Evolutionary conservation across 1,140 invertebrate species (phyloP).

Genomic region (Ceratina japonica): DNA sequence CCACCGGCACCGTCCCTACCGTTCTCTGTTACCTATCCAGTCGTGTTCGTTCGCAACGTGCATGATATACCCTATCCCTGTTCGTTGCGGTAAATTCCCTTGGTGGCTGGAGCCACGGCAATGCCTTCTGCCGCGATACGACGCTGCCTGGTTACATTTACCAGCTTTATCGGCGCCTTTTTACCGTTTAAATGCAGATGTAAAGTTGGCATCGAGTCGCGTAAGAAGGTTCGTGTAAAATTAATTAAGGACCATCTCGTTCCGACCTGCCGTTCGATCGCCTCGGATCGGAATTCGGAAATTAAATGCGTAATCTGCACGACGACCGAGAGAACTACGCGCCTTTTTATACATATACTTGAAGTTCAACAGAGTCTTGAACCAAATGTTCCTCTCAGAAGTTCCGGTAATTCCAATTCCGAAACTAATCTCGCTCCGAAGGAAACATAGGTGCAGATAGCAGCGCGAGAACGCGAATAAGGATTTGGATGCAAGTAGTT

Average conservation of each 20-base stretch:
- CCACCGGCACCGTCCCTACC: neutral
- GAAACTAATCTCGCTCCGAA: constrained; percentile 20
- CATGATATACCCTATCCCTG: constrained; percentile 47
- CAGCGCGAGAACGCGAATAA: constrained; percentile 22
- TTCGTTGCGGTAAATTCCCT: constrained; percentile 62
- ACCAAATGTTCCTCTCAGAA: neutral
- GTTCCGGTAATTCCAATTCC: constrained; percentile 20
- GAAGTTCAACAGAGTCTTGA: neutral
- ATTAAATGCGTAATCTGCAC: too few species aligned
- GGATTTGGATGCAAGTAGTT: neutral
- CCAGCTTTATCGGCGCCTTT: constrained; percentile 5
- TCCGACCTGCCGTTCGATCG: too few species aligned
- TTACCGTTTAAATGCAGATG: neutral
- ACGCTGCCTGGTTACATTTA: constrained; percentile 12
- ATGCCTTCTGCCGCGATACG: constrained; percentile 52
- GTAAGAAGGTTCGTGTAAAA: too few species aligned
- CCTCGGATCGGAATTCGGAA: too few species aligned
- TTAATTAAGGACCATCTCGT: too few species aligned
- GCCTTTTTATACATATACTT: neutral
- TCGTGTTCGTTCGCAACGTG: constrained; percentile 33
- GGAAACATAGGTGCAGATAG: constrained; percentile 24
- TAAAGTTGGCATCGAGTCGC: too few species aligned
- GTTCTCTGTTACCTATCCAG: constrained; percentile 29
- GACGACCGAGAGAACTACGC: too few species aligned
- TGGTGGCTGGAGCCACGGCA: neutral